Evolutionary conservation across 2,888 invertebrate genomes (phyloP).

Genomic region (Nomada flava): DNA sequence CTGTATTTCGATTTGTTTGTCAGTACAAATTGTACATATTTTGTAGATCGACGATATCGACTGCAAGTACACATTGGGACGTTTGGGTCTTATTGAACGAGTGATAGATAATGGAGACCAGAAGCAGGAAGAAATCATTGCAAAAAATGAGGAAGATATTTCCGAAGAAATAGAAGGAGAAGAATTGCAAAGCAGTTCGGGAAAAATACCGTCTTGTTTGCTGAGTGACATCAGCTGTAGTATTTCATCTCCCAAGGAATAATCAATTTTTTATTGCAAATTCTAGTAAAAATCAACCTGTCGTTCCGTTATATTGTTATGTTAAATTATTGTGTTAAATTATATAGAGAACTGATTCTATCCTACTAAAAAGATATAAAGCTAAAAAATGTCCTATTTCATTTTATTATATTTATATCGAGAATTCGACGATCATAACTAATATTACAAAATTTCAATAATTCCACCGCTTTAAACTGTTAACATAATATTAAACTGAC

Average conservation of each 20-base stretch:
- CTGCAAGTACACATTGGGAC: constrained; percentile 45
- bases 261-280: constrained; percentile 1
- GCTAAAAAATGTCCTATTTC: too few species aligned
- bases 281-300: not conserved
- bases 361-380: too few species aligned
- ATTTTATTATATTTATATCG: too few species aligned
- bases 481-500: too few species aligned
- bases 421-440: too few species aligned
- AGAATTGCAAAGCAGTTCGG: constrained; percentile 1
- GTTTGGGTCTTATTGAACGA: constrained; percentile 46
- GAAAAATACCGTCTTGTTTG: constrained; percentile 33
- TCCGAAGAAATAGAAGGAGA: not conserved
- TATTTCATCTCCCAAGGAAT: constrained; percentile 39
- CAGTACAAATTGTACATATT: not conserved
- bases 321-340: not conserved
- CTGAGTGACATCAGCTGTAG: constrained; percentile 45
- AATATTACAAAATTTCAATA: too few species aligned
- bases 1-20: too few species aligned
- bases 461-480: too few species aligned
- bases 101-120: not conserved
- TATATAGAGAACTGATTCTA: too few species aligned
- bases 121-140: not conserved
- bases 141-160: not conserved
- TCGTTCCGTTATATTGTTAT: not conserved
- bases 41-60: constrained; percentile 39